These are phyloP conservation scores for Ageneiosus marmoratus DNA, from an alignment of 2,113 vertebrate genomes.

Conservation along the genomic window DNA sequence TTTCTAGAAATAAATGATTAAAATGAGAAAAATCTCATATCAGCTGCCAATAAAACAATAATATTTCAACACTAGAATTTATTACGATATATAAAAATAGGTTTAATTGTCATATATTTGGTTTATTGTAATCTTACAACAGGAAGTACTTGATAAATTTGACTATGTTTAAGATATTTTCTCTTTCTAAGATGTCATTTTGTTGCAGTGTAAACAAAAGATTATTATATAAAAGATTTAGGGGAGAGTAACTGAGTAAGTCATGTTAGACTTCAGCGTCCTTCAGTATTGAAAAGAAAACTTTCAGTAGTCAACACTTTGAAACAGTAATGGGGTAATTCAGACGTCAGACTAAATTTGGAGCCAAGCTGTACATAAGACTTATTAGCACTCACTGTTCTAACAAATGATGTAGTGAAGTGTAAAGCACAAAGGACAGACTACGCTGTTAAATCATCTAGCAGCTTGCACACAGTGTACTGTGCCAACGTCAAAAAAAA, in stretches of 20 bases:
- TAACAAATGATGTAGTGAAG: neutral
- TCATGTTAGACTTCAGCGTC: neutral
- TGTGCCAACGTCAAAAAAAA: neutral
- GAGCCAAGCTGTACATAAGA: conserved; percentile 3
- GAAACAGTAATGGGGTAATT: neutral
- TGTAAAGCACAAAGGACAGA: neutral
- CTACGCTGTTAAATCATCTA: conserved; percentile 4
- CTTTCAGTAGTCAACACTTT: neutral
- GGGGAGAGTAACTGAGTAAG: neutral
- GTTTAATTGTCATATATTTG: no score
- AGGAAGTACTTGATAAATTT: no score
- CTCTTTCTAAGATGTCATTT: neutral
- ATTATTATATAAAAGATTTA: neutral
- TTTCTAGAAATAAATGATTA: no score
- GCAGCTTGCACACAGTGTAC: neutral
- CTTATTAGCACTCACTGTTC: conserved; percentile 17
- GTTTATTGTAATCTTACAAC: no score
- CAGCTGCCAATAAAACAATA: neutral
- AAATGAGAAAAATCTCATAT: no score
- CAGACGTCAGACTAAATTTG: neutral
- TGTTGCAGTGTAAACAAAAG: neutral
- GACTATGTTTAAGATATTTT: no score
- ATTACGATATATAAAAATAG: no score
- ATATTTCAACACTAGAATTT: neutral
- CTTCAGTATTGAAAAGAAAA: neutral